Evolutionary conservation across 2,797 vertebrate species (phyloP), one percentile per base, ranked within the genome.

Genomic region (Cetoscarus ocellatus): DNA sequence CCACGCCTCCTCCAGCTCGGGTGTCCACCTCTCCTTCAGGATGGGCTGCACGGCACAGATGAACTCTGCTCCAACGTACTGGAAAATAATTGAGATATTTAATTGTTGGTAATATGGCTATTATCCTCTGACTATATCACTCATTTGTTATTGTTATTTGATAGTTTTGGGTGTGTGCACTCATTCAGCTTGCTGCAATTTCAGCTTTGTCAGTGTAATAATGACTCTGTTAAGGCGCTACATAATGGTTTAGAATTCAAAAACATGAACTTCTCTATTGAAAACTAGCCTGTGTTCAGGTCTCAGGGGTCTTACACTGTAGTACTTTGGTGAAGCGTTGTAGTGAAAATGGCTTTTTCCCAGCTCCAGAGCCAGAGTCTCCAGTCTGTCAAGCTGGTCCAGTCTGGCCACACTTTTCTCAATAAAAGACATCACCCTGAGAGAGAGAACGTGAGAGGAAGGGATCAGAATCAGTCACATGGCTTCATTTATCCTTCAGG

Each of bases 391-490:
- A 71, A 88, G 83, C 81, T 95, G 93, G 61, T 95, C 94, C 60
- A 95, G 85, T 63, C 95, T 83, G 13, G 95, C 94, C 75, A 95
- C 95, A 0, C 91, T 94, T 80, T 95, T 95, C 90, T 95, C 95
- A n/a, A 95, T 95, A 60, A 95, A 95, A 14, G 95, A 95, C 95
- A 95, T 95, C 69, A 95, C 94, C 51, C 95, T 95, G 84, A 68
- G 66, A 75, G 66, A 75, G 49, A 85, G 49, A 73, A n/a, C 9
- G 9, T 19, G 14, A 5, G 5, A 19, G 40, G 38, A 43, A 57
- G 3, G 44, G 18, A 36, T 10, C 18, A 12, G 43, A 15, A 9
- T 19, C 56, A 39, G 18, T 35, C 12, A 15, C 43, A 18, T 14
- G 18, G 48, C n/a, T n/a, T 48, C 40, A 73, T 38, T 14, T 48